These are phyloP conservation scores for Lycia hirtaria DNA, from an alignment of 2,888 invertebrate genomes.

Conservation along the genomic window DNA sequence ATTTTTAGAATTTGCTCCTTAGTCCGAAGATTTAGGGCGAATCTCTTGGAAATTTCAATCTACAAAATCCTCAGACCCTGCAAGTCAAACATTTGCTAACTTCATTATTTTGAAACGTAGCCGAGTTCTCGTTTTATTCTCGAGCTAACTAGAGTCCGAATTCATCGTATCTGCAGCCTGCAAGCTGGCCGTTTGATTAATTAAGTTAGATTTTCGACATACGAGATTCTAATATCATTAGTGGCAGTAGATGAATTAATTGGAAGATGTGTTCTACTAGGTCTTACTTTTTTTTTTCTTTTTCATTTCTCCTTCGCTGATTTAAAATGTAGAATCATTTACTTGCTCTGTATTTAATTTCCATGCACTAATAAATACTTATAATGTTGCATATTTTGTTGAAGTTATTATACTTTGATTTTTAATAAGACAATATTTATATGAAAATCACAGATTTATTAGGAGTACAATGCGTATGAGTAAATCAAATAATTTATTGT, in stretches of 20 bases:
- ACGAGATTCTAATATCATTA: constrained; percentile 31
- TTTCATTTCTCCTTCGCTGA: no score
- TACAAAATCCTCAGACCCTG: constrained; percentile 25
- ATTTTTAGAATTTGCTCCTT: constrained; percentile 30
- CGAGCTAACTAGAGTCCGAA: constrained; percentile 35
- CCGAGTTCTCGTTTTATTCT: constrained; percentile 34
- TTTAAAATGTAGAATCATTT: no score
- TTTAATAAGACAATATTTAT: no score
- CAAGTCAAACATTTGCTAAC: constrained; percentile 35
- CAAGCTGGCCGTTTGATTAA: constrained; percentile 40
- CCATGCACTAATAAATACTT: no score
- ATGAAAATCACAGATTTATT: no score
- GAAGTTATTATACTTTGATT: no score
- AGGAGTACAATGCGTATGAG: no score
- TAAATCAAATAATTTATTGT: no score
- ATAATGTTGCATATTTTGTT: no score
- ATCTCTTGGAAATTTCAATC: constrained; percentile 20
- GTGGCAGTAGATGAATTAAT: constrained; percentile 10
- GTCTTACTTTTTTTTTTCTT: no score
- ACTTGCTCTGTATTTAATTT: no score
- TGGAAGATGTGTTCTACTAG: no score
- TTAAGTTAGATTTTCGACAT: constrained; percentile 41
- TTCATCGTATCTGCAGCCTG: constrained; percentile 39
- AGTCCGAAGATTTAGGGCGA: background rate
- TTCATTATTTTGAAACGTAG: constrained; percentile 36